Conservation (phyloP, 1,140 invertebrate species). For the Rhopalosiphum padi region DNA sequence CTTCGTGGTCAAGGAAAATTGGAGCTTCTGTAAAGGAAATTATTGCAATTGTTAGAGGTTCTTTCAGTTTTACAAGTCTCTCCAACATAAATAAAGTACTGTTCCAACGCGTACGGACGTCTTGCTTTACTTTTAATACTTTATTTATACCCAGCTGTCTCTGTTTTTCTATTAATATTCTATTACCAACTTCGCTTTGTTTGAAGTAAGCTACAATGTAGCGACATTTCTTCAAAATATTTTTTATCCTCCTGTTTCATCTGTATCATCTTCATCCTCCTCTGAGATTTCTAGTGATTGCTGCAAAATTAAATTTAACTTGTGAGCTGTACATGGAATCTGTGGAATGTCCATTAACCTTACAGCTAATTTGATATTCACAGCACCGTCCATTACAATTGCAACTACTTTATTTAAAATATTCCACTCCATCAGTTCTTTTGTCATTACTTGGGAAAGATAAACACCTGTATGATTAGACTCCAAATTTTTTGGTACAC, state of each 20-base stretch:
- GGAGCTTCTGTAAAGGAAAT: not conserved
- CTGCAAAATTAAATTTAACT: constrained; percentile 21
- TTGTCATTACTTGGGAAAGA: not conserved
- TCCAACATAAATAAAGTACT: not conserved
- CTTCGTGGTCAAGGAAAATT: not conserved
- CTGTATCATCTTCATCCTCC: not conserved
- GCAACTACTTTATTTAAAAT: constrained; percentile 14
- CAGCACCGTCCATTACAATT: constrained; percentile 1
- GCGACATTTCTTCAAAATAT: constrained; percentile 12
- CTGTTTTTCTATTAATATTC: not conserved
- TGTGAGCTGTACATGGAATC: constrained; percentile 9
- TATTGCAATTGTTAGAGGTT: not conserved
- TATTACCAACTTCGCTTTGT: constrained; percentile 18
- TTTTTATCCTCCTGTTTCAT: not conserved
- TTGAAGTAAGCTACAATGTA: not conserved
- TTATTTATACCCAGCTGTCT: not conserved
- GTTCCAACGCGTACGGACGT: not conserved
- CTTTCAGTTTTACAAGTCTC: not conserved
- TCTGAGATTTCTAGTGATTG: not conserved
- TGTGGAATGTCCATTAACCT: not conserved
- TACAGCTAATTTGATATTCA: not conserved
- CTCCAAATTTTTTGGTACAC: not conserved
- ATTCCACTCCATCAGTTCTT: not conserved
- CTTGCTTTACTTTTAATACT: not conserved
- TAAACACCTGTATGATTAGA: not conserved